Percentiles rank a stretch among this genome's conserved stretches.
Conservation (phyloP, 2,113 vertebrate genomes). For the Megaceryle torquata region DNA sequence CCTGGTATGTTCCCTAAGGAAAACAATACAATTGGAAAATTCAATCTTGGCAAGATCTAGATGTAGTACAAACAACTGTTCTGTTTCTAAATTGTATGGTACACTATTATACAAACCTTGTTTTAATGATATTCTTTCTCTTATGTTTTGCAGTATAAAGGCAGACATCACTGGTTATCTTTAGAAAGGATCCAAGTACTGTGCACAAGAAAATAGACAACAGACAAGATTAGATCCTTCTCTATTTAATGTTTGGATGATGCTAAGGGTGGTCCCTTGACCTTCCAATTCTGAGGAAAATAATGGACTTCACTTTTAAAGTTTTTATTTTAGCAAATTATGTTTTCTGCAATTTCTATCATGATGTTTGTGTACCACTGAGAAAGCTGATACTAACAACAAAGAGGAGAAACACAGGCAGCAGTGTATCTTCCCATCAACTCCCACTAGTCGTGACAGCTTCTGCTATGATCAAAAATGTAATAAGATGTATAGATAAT, state of each 20-base stretch:
- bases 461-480: constrained; percentile 21
- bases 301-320: not conserved
- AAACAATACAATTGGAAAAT: not conserved
- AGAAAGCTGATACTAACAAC: not conserved
- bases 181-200: not conserved
- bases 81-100: not conserved
- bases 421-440: not conserved
- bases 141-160: not conserved
- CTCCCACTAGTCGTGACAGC: not conserved
- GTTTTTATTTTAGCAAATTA: not conserved
- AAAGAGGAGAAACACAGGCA: not conserved
- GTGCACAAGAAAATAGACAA: not conserved
- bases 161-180: not conserved
- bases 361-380: not conserved
- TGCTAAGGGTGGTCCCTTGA: not conserved
- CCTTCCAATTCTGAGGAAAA: not conserved
- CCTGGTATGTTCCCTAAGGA: not conserved
- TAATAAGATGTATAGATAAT: not conserved
- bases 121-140: not conserved
- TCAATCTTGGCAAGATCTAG: not conserved
- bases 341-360: not conserved
- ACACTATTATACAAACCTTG: not conserved
- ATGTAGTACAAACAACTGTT: not conserved
- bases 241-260: not conserved
- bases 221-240: not conserved